Evolutionary conservation across 2,113 vertebrate genomes (phyloP).

Genomic region (Bubalus kerabau): DNA sequence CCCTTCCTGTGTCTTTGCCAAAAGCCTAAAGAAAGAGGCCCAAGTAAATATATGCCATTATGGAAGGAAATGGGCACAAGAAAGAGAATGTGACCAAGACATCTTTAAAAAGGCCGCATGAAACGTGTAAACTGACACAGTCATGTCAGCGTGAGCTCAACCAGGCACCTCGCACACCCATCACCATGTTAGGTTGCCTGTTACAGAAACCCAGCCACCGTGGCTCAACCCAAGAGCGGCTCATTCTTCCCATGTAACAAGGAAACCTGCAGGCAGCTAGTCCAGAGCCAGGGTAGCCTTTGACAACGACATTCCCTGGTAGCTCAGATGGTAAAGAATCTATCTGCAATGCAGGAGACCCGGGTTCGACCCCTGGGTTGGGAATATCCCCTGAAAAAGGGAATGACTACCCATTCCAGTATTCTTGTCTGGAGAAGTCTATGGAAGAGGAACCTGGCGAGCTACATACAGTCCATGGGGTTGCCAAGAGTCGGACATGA

Average conservation of each 20-base stretch:
- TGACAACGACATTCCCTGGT: not conserved
- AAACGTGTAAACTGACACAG: accelerated
- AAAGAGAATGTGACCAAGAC: not conserved
- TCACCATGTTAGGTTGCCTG: not conserved
- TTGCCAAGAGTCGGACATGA: not conserved
- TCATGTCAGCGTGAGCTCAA: accelerated
- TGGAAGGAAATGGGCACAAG: not conserved
- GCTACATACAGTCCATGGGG: not conserved
- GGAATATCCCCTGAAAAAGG: not conserved
- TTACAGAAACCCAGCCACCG: not conserved
- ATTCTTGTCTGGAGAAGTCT: not conserved
- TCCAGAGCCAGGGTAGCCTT: not conserved
- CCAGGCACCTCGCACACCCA: accelerated
- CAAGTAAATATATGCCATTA: not conserved
- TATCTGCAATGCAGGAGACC: not conserved
- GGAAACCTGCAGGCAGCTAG: not conserved
- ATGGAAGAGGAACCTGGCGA: not conserved
- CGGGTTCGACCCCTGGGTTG: not conserved
- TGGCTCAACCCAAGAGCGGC: not conserved
- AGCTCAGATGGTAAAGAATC: not conserved
- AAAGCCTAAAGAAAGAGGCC: not conserved
- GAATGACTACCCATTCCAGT: not conserved
- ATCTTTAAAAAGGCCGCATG: not conserved
- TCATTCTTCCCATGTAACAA: not conserved
- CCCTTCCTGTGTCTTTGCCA: not conserved